phyloP scores from a whole-genome alignment of 2,113 vertebrate genomes.

The Chauna torquata region DNA sequence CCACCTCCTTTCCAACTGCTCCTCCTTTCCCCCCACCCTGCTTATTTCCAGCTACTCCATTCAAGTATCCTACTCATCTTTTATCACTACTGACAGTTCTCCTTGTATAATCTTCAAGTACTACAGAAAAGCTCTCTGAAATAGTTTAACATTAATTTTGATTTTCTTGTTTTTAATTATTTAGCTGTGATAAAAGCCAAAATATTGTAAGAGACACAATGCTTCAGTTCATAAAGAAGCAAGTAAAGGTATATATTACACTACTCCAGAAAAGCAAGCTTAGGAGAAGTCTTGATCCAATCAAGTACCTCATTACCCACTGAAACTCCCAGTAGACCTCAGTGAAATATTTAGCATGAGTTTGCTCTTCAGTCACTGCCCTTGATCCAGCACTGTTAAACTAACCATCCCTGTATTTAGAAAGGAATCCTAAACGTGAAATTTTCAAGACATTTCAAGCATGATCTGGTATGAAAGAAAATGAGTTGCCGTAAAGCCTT shows the following conservation, averaged over 20 bases:
- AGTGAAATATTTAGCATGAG: not conserved
- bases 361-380: not conserved
- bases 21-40: not conserved
- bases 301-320: not conserved
- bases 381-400: not conserved
- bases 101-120: not conserved
- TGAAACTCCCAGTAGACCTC: not conserved
- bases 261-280: not conserved
- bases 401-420: not conserved
- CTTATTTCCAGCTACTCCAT: not conserved
- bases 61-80: not conserved
- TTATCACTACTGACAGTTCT: rapidly evolving
- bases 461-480: not conserved
- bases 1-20: not conserved
- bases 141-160: not conserved
- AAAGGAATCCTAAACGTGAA: not conserved
- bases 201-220: not conserved
- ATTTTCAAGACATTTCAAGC: not conserved
- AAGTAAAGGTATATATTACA: not conserved
- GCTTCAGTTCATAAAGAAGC: not conserved
- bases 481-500: not conserved
- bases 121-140: not conserved
- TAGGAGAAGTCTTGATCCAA: not conserved
- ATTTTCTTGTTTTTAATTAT: not conserved
- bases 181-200: not conserved